Evolutionary conservation across 2,888 invertebrate species (phyloP).

Genomic region (Tiliacea citrago): DNA sequence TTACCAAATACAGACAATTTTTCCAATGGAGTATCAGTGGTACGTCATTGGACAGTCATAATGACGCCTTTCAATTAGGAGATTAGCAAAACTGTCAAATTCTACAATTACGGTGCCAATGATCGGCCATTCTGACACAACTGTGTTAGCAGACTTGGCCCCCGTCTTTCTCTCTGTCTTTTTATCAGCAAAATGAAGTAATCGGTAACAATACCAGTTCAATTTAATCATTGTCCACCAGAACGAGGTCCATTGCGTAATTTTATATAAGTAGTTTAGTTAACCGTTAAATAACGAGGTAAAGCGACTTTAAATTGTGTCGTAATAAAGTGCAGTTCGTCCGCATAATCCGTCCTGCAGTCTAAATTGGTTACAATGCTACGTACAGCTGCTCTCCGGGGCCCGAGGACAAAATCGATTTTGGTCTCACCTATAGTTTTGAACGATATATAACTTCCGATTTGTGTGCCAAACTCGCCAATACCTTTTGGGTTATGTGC

Average conservation of each 20-base stretch:
- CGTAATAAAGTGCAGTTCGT: neutral
- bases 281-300: constrained; percentile 13
- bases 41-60: no score
- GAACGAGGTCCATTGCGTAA: constrained; percentile 3
- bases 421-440: constrained; percentile 9
- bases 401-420: constrained; percentile 17
- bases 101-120: no score
- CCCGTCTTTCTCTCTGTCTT: neutral
- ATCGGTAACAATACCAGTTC: neutral
- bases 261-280: constrained; percentile 1
- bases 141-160: no score
- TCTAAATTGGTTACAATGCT: neutral
- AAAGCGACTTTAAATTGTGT: constrained; percentile 13
- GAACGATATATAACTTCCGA: neutral
- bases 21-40: no score
- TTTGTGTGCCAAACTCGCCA: constrained; percentile 1
- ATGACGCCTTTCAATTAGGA: no score
- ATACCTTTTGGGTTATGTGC: constrained; percentile 15
- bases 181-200: neutral
- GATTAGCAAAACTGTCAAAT: no score
- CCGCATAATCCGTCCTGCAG: constrained; percentile 10
- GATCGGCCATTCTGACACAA: no score
- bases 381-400: neutral
- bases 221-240: neutral
- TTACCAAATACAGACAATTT: no score